Evolutionary conservation across 2,888 invertebrate species (phyloP), one percentile per base, ranked within the genome.

Genomic region (Mongoloraphidia duomilia): DNA sequence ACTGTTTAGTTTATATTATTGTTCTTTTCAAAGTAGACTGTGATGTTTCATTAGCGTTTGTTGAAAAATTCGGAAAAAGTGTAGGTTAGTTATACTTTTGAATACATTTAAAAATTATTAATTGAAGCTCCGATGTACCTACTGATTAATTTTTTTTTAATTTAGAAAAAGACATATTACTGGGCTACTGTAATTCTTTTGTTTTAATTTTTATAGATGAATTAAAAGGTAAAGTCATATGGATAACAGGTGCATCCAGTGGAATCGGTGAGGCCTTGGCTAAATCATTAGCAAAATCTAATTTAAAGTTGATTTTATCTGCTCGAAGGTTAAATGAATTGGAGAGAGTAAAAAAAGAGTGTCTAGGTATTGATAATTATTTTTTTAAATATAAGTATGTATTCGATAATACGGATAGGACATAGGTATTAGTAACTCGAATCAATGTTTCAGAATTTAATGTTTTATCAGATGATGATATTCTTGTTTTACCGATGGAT

Each of bases 231-330:
- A 79, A 86, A 65, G 85, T 88, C 4, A 78, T 87, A 2, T 90
- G 89, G 82, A 80, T 90, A 55, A 86, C 85, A 2, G 89, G 89
- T 40, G 85, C 88, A 1, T 88, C 88, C 0, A 84, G 84, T 67
- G 89, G 89, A 11, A 88, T 90, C 53, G 89, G 89, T 3, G 83
- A 84, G 65, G 65, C 75, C 53, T 67, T 85, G 43, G 85, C 87
- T 0, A 72, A 83, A 53, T 73, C 74, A 14, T 65, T 86, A 45
- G 82, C 86, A 0, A 73, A 72, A 58, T 69, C 71, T 59, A 80
- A 80, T 8, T 81, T 79, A 2, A 79, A 78, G 61, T 61, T 88
- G 40, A 75, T 80, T 6, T 59, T 88, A 4, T 76, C 84, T 9
- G 83, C 86, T 0, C 71, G 87, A 46, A 72, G 82, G 51, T 64